Percentiles rank a stretch among this genome's conserved stretches.
Evolutionary conservation across 2,113 vertebrate genomes (phyloP).

Genomic region (Trogon melanurus): DNA sequence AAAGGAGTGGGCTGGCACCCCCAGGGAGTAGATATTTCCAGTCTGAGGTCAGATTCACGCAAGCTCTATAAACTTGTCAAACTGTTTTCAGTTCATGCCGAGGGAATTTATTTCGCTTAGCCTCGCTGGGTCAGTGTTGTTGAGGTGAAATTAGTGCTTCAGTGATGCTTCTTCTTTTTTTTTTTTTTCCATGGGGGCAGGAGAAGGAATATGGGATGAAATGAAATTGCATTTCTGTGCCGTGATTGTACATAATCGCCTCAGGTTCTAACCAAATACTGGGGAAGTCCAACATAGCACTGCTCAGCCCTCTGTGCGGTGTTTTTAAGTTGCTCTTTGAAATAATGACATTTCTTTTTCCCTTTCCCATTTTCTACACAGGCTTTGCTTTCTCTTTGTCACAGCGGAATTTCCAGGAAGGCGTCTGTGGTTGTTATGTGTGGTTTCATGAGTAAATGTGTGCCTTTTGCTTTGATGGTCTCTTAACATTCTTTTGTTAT

Average conservation of each 20-base stretch:
- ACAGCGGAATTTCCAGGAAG: constrained; percentile 2
- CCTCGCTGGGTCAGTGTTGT: background rate
- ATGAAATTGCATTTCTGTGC: background rate
- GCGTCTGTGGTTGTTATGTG: background rate
- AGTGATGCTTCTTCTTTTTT: background rate
- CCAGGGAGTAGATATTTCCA: constrained; percentile 4
- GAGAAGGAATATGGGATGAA: background rate
- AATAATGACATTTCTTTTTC: background rate
- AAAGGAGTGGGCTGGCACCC: background rate
- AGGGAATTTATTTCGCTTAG: background rate
- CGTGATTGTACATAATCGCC: background rate
- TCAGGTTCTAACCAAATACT: background rate
- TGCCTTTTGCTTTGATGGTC: constrained; percentile 2
- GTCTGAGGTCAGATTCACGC: constrained; percentile 29
- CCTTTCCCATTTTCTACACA: background rate
- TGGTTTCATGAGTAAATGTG: background rate
- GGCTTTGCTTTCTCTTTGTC: constrained; percentile 37
- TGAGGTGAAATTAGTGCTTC: constrained; percentile 8
- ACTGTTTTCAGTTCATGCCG: background rate
- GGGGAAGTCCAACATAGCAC: background rate
- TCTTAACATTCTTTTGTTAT: constrained; percentile 14
- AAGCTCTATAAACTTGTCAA: constrained; percentile 33
- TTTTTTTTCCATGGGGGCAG: background rate
- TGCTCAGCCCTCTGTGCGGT: background rate
- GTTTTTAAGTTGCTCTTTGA: background rate